phyloP scores from a whole-genome alignment of 2,797 vertebrate species.

The Brachymystax lenok region DNA sequence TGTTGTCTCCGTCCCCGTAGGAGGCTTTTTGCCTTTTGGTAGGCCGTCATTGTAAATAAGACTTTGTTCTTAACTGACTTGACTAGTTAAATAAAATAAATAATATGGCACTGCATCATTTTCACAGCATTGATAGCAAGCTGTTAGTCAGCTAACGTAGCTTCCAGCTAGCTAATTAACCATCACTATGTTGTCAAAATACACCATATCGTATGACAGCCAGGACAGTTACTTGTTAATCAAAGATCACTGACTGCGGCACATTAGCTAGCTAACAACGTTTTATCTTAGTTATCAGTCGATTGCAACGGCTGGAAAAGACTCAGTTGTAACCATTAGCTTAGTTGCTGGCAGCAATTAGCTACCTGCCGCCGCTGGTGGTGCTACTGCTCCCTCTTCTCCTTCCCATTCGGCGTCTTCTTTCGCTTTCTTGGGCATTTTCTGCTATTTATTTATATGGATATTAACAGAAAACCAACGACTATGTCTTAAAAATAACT shows the following conservation, averaged over 20 bases:
- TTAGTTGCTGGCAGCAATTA: constrained; percentile 2
- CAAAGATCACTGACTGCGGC: neutral
- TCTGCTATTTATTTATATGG: neutral
- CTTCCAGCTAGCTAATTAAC: neutral
- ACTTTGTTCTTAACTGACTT: no score
- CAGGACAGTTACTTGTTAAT: neutral
- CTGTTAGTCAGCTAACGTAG: neutral
- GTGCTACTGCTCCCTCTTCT: constrained; percentile 63
- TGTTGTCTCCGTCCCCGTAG: no score
- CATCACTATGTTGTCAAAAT: neutral
- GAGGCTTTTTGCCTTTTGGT: no score
- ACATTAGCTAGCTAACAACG: neutral
- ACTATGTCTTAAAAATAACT: neutral
- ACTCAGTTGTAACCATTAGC: neutral
- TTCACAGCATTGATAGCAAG: neutral
- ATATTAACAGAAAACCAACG: neutral
- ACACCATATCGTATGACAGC: neutral
- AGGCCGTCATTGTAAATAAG: no score
- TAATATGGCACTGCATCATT: constrained; percentile 22
- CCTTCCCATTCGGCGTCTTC: constrained; percentile 77
- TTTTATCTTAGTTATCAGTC: neutral
- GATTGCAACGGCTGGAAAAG: neutral
- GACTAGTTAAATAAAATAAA: neutral
- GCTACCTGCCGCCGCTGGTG: constrained; percentile 53
- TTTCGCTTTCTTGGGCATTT: constrained; percentile 79